Evolutionary conservation across 2,888 invertebrate species (phyloP).

Genomic region (Cerastis rubricosa): DNA sequence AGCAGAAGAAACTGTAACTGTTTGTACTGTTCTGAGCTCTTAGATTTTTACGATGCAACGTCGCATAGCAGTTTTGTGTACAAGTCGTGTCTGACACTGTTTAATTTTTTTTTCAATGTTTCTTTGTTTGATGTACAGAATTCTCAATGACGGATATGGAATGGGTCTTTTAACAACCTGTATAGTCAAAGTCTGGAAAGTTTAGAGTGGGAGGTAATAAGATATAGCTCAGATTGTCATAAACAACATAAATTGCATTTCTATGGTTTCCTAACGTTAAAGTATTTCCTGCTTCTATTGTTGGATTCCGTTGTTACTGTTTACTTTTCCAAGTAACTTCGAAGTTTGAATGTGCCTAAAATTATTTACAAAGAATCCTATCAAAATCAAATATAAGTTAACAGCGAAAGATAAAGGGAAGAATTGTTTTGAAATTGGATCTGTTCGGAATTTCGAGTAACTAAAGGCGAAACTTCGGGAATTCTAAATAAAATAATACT

Average conservation of each 20-base stretch:
- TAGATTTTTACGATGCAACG: no score
- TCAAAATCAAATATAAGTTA: conserved; percentile 51
- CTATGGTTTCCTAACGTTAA: conserved; percentile 3
- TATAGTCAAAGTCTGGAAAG: neutral
- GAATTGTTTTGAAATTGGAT: conserved; percentile 47
- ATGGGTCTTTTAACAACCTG: neutral
- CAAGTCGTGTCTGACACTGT: neutral
- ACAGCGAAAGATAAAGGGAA: conserved; percentile 33
- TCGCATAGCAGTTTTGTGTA: no score
- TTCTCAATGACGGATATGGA: neutral
- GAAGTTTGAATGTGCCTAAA: neutral
- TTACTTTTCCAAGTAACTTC: conserved; percentile 33
- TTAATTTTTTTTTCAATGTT: neutral
- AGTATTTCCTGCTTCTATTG: conserved; percentile 3
- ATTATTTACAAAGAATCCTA: conserved; percentile 40
- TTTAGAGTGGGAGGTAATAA: neutral
- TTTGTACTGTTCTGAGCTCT: no score
- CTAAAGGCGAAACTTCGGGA: conserved; percentile 31
- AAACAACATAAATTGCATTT: conserved; percentile 7
- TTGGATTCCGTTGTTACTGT: conserved; percentile 8
- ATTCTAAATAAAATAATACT: conserved; percentile 25
- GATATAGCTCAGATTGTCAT: conserved; percentile 12
- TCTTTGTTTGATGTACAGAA: no score
- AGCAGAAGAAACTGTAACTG: no score
- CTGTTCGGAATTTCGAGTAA: conserved; percentile 27